Evolutionary conservation across 2,888 invertebrate genomes (phyloP), one percentile per base, ranked within the genome.

Genomic region (Eupithecia pulchellata): DNA sequence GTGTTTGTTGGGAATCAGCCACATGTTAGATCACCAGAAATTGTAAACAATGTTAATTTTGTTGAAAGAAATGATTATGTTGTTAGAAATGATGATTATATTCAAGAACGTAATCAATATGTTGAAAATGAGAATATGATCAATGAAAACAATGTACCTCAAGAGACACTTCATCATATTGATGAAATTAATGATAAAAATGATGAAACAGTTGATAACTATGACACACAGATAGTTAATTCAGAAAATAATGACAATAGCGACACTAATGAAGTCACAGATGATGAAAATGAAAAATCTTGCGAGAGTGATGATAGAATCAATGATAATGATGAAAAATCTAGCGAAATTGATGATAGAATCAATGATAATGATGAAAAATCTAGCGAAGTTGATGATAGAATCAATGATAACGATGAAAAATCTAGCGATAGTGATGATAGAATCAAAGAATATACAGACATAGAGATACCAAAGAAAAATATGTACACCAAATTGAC

Each of bases 401-500:
- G 55, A 29, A 39, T 20, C 63, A 6, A 29, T 57, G 58, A 52
- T 11, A 65, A 58, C 52, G 32, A 69, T 34, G 39, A 47, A 6
- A 64, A 57, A 20, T 52, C 52, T 0, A 25, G 14, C n/a, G 32
- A 64, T 20, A 66, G 32, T 32, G n/a, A 52, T 58, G 32, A 66
- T 11, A 29, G 55, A 29, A 39, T 20, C 63, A n/a, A 69, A 6
- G 32, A 62, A 72, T 27, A 57, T 55, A n/a, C 47, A 58, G 57
- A 55, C 63, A 74, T 58, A 17, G 29, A 27, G 20, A 30, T n/a
- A 32, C n/a, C 29, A 86, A 83, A 81, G 32, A 84, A 82, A 30
- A 86, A 82, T 58, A 79, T 82, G 5, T 89, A 85, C 58, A 80
- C 82, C 17, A 90, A 87, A 82, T 84, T 89, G 62, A 65, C 84